A percentile compares a stretch with the other conserved stretches of the same genome.
Evolutionary conservation across 2,797 vertebrate genomes (phyloP).

Genomic region (Crocidura indochinensis): DNA sequence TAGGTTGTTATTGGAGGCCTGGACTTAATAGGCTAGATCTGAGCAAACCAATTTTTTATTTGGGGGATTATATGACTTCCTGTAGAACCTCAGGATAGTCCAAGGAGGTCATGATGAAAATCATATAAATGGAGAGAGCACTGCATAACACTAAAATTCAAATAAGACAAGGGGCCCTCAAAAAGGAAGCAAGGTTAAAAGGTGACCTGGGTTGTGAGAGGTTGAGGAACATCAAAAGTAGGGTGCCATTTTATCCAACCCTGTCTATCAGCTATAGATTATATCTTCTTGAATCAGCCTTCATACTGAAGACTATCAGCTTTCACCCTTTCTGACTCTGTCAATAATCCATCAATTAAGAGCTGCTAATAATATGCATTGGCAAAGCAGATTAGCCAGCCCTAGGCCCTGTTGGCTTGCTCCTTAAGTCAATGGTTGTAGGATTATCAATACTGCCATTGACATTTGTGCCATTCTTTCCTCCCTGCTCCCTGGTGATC

Average conservation of each 20-base stretch:
- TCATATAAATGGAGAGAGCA: too few species aligned
- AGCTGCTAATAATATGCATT: slow-evolving; percentile 70
- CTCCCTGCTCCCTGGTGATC: slow-evolving; percentile 72
- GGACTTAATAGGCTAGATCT: too few species aligned
- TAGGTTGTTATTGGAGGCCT: too few species aligned
- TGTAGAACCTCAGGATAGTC: too few species aligned
- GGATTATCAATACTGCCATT: slow-evolving; percentile 77
- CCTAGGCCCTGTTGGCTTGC: slow-evolving; percentile 5
- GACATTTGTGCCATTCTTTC: slow-evolving; percentile 58
- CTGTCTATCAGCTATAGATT: slow-evolving; percentile 76
- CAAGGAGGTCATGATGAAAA: too few species aligned
- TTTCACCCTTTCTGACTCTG: slow-evolving; percentile 66
- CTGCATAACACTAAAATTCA: too few species aligned
- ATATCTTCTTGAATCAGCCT: slow-evolving; percentile 70
- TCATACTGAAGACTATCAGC: slow-evolving; percentile 64
- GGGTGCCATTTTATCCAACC: slow-evolving; percentile 61
- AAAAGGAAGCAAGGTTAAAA: too few species aligned
- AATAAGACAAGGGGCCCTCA: too few species aligned
- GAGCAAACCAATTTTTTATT: too few species aligned
- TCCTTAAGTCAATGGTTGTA: slow-evolving; percentile 54
- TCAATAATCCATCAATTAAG: slow-evolving; percentile 87
- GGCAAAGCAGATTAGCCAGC: slow-evolving; percentile 76
- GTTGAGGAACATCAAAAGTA: not conserved
- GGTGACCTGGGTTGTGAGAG: too few species aligned
- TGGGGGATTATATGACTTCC: too few species aligned